A percentile compares a stretch with the other conserved stretches of the same genome.
Evolutionary conservation across 2,888 invertebrate species (phyloP).

Genomic region (Phalera bucephala): DNA sequence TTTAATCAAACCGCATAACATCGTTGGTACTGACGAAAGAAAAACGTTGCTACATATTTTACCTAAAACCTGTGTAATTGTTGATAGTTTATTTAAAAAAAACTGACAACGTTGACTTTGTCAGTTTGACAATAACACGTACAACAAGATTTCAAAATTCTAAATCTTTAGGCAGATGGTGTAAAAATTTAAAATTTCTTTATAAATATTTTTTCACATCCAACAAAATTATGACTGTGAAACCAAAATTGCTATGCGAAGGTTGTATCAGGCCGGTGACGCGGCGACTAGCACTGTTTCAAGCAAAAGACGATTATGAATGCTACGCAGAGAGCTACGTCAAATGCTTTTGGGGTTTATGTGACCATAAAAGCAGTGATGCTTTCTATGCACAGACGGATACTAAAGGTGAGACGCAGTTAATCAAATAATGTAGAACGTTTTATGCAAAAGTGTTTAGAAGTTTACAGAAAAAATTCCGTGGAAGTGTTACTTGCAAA

Average conservation of each 20-base stretch:
- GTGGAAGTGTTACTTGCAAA: too few relatives aligned
- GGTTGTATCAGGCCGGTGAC: slow-evolving; percentile 49
- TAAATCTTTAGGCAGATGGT: slow-evolving; percentile 1
- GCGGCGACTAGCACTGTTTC: slow-evolving; percentile 50
- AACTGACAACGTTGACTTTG: neutral
- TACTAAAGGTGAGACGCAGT: slow-evolving; percentile 14
- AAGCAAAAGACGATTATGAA: slow-evolving; percentile 52
- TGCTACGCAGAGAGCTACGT: slow-evolving; percentile 66
- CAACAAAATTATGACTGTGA: slow-evolving; percentile 35
- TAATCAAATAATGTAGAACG: too few relatives aligned
- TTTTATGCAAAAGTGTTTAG: too few relatives aligned
- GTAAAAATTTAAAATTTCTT: neutral
- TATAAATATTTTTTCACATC: neutral
- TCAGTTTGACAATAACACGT: neutral
- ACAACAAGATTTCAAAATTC: neutral
- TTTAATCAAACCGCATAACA: too few relatives aligned
- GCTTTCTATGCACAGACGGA: slow-evolving; percentile 23
- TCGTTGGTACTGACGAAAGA: too few relatives aligned
- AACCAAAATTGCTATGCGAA: slow-evolving; percentile 38
- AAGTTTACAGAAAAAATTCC: too few relatives aligned
- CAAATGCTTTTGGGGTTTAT: slow-evolving; percentile 70
- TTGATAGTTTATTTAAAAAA: neutral
- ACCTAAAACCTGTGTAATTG: too few relatives aligned
- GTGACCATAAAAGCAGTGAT: slow-evolving; percentile 56
- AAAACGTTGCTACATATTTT: too few relatives aligned